A percentile compares a stretch with the other conserved stretches of the same genome.
Evolutionary conservation across 2,797 vertebrate genomes (phyloP).

Genomic region (Psittacula echo): DNA sequence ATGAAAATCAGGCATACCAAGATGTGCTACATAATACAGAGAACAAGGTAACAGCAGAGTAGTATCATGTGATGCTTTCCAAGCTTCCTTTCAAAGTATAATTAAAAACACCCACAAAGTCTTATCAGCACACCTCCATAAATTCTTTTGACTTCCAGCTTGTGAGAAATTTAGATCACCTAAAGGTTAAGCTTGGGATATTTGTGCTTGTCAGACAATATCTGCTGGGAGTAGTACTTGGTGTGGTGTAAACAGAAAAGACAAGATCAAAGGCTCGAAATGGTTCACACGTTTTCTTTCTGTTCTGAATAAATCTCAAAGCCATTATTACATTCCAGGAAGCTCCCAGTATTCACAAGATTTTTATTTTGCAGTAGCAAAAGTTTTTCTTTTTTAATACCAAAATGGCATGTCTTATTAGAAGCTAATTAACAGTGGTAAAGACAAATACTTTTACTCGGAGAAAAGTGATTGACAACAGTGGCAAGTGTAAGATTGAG

Average conservation of each 20-base stretch:
- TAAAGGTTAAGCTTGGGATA: neutral
- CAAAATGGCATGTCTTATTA: neutral
- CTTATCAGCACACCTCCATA: neutral
- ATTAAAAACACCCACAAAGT: neutral
- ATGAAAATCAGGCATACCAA: neutral
- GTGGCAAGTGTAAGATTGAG: neutral
- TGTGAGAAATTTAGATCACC: neutral
- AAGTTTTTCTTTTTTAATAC: neutral
- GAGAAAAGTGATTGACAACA: neutral
- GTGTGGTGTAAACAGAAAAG: neutral
- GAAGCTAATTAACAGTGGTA: neutral
- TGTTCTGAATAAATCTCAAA: neutral
- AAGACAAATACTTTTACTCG: neutral
- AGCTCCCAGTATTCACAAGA: neutral
- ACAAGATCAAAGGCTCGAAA: neutral
- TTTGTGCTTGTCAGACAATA: neutral
- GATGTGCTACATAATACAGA: neutral
- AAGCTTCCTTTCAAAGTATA: neutral
- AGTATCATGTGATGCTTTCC: neutral
- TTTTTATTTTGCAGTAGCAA: neutral
- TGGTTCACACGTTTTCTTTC: neutral
- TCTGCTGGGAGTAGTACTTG: neutral
- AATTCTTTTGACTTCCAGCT: neutral
- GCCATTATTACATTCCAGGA: neutral
- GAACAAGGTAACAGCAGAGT: neutral